These are phyloP conservation scores for Trematocara nigrifrons DNA, from an alignment of 2,113 vertebrate species.

Conservation along the genomic window DNA sequence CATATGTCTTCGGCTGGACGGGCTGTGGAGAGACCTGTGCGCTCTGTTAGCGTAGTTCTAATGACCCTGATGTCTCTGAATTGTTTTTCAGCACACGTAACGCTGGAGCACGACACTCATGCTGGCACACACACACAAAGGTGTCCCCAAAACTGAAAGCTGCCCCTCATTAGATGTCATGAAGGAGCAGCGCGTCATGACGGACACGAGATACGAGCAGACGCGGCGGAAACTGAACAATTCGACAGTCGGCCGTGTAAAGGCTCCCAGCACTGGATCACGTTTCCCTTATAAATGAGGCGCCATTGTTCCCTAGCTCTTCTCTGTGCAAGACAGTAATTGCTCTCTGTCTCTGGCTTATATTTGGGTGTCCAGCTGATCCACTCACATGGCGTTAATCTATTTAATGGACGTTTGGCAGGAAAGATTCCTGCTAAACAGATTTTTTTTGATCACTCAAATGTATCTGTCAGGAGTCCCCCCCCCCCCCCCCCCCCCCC, in stretches of 20 bases:
- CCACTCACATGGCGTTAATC: conserved; percentile 65
- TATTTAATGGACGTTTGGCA: conserved; percentile 66
- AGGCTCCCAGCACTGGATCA: conserved; percentile 54
- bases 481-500: not conserved
- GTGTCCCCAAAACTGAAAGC: conserved; percentile 10
- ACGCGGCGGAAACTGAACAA: conserved; percentile 30
- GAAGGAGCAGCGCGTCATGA: not conserved
- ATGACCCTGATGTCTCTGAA: conserved; percentile 50
- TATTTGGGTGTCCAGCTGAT: conserved; percentile 67
- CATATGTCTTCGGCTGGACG: conserved; percentile 9
- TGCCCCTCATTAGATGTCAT: conserved; percentile 13
- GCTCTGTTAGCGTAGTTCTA: conserved; percentile 31
- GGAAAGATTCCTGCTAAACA: conserved; percentile 43
- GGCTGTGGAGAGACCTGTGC: not conserved
- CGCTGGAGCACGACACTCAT: conserved; percentile 23
- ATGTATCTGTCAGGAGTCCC: conserved; percentile 44
- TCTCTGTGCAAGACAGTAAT: conserved; percentile 50
- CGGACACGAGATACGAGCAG: conserved; percentile 19
- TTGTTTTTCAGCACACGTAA: conserved; percentile 52
- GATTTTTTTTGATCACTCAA: conserved; percentile 46
- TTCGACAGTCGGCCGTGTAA: conserved; percentile 33
- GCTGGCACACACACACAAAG: conserved; percentile 7
- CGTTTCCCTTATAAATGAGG: conserved; percentile 63
- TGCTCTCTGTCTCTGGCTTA: conserved; percentile 57
- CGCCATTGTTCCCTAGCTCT: conserved; percentile 61